Conservation (phyloP, 2,113 vertebrate genomes). For the Harpagus bidentatus region DNA sequence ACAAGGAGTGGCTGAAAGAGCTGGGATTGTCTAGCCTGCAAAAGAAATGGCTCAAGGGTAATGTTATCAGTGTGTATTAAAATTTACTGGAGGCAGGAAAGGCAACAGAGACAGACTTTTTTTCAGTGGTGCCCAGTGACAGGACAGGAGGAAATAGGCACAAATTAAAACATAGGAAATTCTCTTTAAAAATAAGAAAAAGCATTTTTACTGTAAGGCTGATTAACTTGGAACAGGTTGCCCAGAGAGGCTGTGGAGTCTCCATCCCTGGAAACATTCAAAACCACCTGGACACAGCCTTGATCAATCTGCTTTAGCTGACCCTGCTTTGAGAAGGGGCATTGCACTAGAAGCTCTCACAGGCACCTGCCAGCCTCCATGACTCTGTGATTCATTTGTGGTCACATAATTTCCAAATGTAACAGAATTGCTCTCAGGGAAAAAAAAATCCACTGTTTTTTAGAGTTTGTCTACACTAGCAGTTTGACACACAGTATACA, state of each 20-base stretch:
- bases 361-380: accelerated
- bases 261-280: not conserved
- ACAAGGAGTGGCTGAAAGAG: not conserved
- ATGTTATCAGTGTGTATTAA: not conserved
- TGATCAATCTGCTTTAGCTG: not conserved
- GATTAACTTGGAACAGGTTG: not conserved
- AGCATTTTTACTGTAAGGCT: not conserved
- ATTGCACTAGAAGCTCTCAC: not conserved
- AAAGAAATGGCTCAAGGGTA: not conserved
- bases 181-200: not conserved
- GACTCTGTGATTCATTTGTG: not conserved
- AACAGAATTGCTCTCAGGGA: not conserved
- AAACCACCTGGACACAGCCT: not conserved
- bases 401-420: not conserved
- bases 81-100: not conserved
- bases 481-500: not conserved
- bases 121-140: not conserved
- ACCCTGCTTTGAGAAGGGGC: not conserved
- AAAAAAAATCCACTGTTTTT: not conserved
- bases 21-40: not conserved
- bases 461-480: not conserved
- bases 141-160: not conserved
- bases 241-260: not conserved
- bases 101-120: not conserved
- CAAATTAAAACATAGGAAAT: not conserved